Conservation (phyloP, 2,888 invertebrate species). For the Troides aeacus region DNA sequence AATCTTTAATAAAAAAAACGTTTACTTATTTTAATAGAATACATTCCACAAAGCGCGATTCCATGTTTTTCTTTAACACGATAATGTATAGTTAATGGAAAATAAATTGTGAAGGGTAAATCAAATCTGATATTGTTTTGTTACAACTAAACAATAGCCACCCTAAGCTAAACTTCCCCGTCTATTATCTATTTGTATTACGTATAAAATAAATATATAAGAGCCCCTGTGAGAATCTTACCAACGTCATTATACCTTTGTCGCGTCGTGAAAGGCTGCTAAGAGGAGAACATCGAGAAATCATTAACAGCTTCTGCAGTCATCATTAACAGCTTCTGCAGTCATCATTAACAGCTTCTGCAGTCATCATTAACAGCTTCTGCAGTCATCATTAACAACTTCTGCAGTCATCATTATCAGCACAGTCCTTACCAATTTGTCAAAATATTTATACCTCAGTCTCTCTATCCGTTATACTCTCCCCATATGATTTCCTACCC, state of each 20-base stretch:
- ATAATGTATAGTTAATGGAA: slow-evolving; percentile 13
- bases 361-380: too few species aligned
- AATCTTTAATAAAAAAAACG: neutral
- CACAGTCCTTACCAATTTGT: too few species aligned
- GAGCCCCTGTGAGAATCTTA: neutral
- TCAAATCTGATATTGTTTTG: slow-evolving; percentile 7
- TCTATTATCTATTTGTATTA: neutral
- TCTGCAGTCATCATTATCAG: too few species aligned
- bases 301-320: too few species aligned
- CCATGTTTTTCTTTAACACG: slow-evolving; percentile 10
- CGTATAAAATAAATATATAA: neutral
- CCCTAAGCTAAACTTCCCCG: neutral
- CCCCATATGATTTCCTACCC: too few species aligned
- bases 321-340: too few species aligned
- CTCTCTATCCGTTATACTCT: too few species aligned
- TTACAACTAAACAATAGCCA: neutral
- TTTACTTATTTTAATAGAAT: neutral
- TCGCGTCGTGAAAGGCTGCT: too few species aligned
- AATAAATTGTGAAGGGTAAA: slow-evolving; percentile 17
- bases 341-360: too few species aligned
- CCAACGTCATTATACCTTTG: too few species aligned
- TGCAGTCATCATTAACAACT: too few species aligned
- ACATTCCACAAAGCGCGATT: neutral
- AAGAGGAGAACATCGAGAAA: too few species aligned
- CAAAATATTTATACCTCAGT: neutral